phyloP scores from a whole-genome alignment of 2,888 invertebrate species.

The Polymixis lichenea region DNA sequence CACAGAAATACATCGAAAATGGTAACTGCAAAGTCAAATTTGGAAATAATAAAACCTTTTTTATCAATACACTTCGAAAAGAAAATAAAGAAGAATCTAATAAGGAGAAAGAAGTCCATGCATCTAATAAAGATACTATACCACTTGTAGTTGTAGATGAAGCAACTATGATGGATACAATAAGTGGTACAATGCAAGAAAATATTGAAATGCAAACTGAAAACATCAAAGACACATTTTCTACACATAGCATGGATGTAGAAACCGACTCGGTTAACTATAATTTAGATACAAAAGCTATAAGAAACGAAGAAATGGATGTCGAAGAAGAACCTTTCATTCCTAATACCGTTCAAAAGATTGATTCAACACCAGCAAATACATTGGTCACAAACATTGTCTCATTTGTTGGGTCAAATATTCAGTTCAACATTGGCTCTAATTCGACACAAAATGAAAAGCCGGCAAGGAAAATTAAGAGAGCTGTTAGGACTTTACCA shows the following conservation, averaged over 20 bases:
- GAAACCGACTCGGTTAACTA: conserved; percentile 24
- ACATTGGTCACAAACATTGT: conserved; percentile 9
- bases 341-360: neutral
- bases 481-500: conserved; percentile 63
- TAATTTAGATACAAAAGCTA: neutral
- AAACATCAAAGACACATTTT: conserved; percentile 40
- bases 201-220: conserved; percentile 32
- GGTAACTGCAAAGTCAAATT: conserved; percentile 59
- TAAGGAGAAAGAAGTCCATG: neutral
- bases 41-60: conserved; percentile 48
- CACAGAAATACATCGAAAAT: conserved; percentile 48
- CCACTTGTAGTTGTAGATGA: conserved; percentile 21
- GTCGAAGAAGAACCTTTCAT: conserved; percentile 60
- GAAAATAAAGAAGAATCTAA: neutral
- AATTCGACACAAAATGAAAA: conserved; percentile 11
- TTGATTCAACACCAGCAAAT: neutral
- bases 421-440: conserved; percentile 72
- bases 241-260: conserved; percentile 45
- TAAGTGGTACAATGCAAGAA: conserved; percentile 5
- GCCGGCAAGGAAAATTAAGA: conserved; percentile 47
- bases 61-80: neutral
- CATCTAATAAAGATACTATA: neutral
- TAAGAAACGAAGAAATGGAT: conserved; percentile 69
- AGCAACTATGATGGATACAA: conserved; percentile 18
- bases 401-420: conserved; percentile 38